Evolutionary conservation across 2,113 vertebrate genomes (phyloP).

Genomic region (Periophthalmodon schlosseri): DNA sequence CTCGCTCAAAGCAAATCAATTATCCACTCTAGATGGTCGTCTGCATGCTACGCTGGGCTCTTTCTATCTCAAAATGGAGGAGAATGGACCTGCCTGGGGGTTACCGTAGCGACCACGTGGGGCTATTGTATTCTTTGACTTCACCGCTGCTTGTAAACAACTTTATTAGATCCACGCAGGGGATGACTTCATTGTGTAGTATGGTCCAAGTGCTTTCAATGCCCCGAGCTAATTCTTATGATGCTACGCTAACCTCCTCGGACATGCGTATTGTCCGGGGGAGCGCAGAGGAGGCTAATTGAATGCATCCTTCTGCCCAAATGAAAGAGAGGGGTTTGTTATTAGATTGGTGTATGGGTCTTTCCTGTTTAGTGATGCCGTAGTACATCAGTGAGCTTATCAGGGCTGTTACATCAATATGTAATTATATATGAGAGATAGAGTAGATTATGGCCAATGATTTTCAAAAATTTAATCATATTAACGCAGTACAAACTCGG

Average conservation of each 20-base stretch:
- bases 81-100: slow-evolving; percentile 22
- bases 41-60: slow-evolving; percentile 23
- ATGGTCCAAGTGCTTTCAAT: slow-evolving; percentile 21
- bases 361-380: neutral
- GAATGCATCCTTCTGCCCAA: slow-evolving; percentile 70
- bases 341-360: slow-evolving; percentile 6
- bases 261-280: slow-evolving; percentile 68
- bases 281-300: slow-evolving; percentile 62
- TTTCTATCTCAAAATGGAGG: slow-evolving; percentile 14
- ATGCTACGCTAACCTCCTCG: slow-evolving; percentile 48
- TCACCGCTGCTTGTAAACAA: slow-evolving; percentile 62
- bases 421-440: neutral
- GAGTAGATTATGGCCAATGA: neutral
- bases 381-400: slow-evolving; percentile 10
- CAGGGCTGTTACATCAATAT: neutral
- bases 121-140: slow-evolving; percentile 47
- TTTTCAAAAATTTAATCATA: neutral
- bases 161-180: slow-evolving; percentile 48
- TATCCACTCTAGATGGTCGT: slow-evolving; percentile 64
- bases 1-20: slow-evolving; percentile 38
- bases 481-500: too few relatives aligned
- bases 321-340: slow-evolving; percentile 41
- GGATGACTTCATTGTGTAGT: slow-evolving; percentile 35
- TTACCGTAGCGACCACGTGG: neutral
- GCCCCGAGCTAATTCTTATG: slow-evolving; percentile 48